phyloP scores from a whole-genome alignment of 2,888 invertebrate species.

The Psylliodes chrysocephalus region DNA sequence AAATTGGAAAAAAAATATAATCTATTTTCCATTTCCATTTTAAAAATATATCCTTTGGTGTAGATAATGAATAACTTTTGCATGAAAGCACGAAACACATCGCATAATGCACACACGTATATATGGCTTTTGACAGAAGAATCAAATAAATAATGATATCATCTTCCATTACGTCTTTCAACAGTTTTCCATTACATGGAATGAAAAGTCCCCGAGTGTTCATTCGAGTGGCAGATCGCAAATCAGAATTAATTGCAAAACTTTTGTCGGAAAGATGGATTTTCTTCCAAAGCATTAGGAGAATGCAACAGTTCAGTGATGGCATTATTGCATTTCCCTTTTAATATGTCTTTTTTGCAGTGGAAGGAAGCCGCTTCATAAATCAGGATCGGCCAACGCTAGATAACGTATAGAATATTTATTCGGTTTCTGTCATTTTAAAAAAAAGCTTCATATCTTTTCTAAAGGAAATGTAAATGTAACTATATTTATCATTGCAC shows the following conservation, averaged over 20 bases:
- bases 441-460: no score
- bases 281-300: constrained; percentile 26
- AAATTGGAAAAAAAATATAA: no score
- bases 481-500: no score
- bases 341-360: constrained; percentile 22
- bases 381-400: no score
- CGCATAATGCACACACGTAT: background rate
- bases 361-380: no score
- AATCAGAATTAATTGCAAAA: constrained; percentile 32
- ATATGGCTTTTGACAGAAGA: background rate
- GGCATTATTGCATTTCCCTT: constrained; percentile 28
- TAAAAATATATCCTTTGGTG: no score
- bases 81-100: no score
- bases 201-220: constrained; percentile 17
- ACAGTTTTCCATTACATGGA: constrained; percentile 27
- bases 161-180: constrained; percentile 15
- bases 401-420: no score
- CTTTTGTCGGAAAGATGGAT: constrained; percentile 31
- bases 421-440: no score
- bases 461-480: no score
- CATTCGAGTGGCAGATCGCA: constrained; percentile 29
- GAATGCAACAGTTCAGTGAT: constrained; percentile 27
- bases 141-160: constrained; percentile 18
- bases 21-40: no score
- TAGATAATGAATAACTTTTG: no score